Conservation (phyloP, 2,888 invertebrate genomes). For the Drosophila diplacantha region DNA sequence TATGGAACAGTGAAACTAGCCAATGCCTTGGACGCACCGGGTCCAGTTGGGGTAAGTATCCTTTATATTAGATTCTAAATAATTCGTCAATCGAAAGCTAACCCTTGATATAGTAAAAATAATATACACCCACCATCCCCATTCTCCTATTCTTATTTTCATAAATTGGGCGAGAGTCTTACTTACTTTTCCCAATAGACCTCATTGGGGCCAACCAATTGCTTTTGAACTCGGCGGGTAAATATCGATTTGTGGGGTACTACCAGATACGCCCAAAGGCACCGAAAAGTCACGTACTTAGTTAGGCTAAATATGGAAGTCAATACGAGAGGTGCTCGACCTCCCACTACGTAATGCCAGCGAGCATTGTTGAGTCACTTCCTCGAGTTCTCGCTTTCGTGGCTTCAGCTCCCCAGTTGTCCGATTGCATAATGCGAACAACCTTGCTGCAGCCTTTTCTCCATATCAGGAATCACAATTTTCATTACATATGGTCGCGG, state of each 20-base stretch:
- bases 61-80: not conserved
- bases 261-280: not conserved
- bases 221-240: not conserved
- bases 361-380: slow-evolving; percentile 3
- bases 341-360: not conserved
- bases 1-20: slow-evolving; percentile 92
- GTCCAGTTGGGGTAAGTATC: slow-evolving; percentile 94
- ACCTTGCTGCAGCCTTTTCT: slow-evolving; percentile 10
- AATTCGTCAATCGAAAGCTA: not conserved
- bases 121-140: not conserved
- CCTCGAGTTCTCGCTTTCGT: slow-evolving; percentile 1
- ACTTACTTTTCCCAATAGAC: not conserved
- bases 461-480: slow-evolving; percentile 10
- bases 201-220: not conserved
- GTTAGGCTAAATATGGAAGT: slow-evolving; percentile 16
- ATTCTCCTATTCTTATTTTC: not conserved
- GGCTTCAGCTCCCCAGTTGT: not conserved
- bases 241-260: slow-evolving; percentile 8
- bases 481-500: slow-evolving; percentile 8
- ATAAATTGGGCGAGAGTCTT: not conserved
- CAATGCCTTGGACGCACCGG: slow-evolving; percentile 95
- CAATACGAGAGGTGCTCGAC: slow-evolving; percentile 9
- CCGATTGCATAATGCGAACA: slow-evolving; percentile 49
- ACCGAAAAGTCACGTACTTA: slow-evolving; percentile 11
- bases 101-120: not conserved